These are phyloP conservation scores for Falco concolor DNA, from an alignment of 2,797 vertebrate genomes.

Conservation along the genomic window DNA sequence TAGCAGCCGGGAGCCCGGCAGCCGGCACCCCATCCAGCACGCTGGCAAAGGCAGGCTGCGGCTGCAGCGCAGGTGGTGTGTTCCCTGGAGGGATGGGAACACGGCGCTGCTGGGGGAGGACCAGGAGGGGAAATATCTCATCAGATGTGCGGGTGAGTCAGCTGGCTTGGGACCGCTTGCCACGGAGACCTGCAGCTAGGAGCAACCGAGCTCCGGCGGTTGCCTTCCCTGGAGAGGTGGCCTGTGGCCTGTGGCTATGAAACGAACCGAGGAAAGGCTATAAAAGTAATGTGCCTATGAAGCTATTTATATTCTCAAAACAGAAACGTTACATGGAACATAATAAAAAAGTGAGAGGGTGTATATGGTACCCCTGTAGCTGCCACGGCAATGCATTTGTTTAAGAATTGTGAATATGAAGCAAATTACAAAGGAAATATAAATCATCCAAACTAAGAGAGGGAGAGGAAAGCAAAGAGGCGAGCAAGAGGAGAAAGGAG, in stretches of 20 bases:
- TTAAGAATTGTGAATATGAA: background rate
- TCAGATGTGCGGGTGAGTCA: background rate
- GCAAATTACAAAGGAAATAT: background rate
- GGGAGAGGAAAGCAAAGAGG: background rate
- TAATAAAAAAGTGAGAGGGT: background rate
- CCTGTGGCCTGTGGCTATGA: background rate
- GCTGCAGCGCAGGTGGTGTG: background rate
- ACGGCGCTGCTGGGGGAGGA: background rate
- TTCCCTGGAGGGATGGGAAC: constrained; percentile 18
- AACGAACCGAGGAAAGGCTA: background rate
- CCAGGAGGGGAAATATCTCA: background rate
- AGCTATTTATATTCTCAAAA: background rate
- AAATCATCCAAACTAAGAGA: background rate
- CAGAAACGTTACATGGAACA: background rate
- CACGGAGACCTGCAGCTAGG: background rate
- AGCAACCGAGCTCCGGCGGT: background rate
- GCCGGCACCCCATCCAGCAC: background rate
- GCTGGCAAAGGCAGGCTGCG: background rate
- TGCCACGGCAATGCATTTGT: background rate
- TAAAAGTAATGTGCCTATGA: background rate
- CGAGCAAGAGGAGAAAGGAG: background rate
- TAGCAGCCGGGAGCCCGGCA: background rate
- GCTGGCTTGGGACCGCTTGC: background rate
- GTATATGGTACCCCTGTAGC: background rate
- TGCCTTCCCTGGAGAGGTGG: background rate